These are phyloP conservation scores for Trematocara unimaculatum DNA, from an alignment of 2,113 vertebrate genomes.

Conservation along the genomic window DNA sequence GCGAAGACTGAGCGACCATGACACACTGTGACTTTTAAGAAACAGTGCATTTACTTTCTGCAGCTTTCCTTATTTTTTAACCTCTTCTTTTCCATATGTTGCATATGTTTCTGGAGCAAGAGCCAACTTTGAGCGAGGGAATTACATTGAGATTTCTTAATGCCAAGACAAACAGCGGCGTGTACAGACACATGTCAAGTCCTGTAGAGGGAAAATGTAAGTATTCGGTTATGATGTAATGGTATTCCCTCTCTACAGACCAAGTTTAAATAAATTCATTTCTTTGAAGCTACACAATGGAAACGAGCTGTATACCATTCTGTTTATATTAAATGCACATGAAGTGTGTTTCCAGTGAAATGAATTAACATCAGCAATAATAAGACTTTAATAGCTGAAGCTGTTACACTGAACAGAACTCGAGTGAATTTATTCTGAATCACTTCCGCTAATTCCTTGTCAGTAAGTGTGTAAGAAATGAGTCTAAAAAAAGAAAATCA, in stretches of 20 bases:
- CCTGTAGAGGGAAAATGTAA: conserved; percentile 14
- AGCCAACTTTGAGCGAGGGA: conserved; percentile 48
- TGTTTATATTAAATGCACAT: not conserved
- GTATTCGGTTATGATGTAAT: conserved; percentile 38
- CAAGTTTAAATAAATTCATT: not conserved
- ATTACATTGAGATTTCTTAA: conserved; percentile 15
- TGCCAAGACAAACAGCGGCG: conserved; percentile 43
- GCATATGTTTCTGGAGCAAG: conserved; percentile 30
- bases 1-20: not conserved
- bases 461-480: not conserved
- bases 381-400: not conserved
- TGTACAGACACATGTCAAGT: conserved; percentile 21
- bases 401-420: not conserved
- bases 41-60: not conserved
- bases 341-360: not conserved
- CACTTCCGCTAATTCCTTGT: not conserved
- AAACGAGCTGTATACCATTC: not conserved
- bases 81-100: not conserved
- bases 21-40: not conserved
- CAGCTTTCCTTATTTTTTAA: not conserved
- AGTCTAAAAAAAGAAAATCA: not conserved
- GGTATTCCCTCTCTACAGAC: conserved; percentile 15
- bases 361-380: not conserved
- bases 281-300: not conserved
- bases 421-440: not conserved